Conservation (phyloP, 2,797 vertebrate genomes). For the Pelochelys cantorii region DNA sequence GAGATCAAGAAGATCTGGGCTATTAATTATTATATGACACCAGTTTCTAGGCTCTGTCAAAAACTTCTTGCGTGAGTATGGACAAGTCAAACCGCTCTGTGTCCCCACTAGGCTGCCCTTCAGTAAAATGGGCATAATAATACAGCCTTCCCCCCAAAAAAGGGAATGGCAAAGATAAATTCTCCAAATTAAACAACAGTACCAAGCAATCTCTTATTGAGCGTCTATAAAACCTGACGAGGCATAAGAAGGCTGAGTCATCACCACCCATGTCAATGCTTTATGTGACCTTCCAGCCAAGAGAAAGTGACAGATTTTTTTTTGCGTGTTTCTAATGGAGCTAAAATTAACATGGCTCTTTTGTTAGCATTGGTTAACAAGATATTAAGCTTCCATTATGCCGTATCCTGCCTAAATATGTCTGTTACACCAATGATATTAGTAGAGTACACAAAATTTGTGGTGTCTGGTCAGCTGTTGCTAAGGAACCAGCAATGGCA, state of each 20-base stretch:
- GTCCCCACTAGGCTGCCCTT: constrained; percentile 32
- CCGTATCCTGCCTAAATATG: constrained; percentile 56
- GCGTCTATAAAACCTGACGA: constrained; percentile 61
- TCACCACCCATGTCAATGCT: constrained; percentile 46
- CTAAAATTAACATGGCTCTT: constrained; percentile 53
- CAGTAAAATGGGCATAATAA: constrained; percentile 56
- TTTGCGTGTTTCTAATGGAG: constrained; percentile 66
- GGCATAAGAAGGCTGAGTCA: constrained; percentile 66
- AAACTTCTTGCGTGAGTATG: neutral
- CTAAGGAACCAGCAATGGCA: constrained; percentile 26
- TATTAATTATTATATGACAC: constrained; percentile 4
- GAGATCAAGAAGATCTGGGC: constrained; percentile 8
- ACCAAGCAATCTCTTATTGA: constrained; percentile 53
- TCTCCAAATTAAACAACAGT: constrained; percentile 52
- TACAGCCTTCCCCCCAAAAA: constrained; percentile 47
- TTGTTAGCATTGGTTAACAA: constrained; percentile 59
- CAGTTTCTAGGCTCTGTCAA: neutral
- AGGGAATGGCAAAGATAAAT: constrained; percentile 48
- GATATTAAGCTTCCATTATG: constrained; percentile 69
- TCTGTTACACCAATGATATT: constrained; percentile 59
- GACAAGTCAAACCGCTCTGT: neutral
- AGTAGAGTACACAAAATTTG: constrained; percentile 16
- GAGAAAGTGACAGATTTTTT: constrained; percentile 67
- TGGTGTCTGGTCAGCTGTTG: constrained; percentile 40
- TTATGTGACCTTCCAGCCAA: constrained; percentile 60